Evolutionary conservation across 2,113 vertebrate genomes (phyloP).

Genomic region (Gobiocypris rarus): DNA sequence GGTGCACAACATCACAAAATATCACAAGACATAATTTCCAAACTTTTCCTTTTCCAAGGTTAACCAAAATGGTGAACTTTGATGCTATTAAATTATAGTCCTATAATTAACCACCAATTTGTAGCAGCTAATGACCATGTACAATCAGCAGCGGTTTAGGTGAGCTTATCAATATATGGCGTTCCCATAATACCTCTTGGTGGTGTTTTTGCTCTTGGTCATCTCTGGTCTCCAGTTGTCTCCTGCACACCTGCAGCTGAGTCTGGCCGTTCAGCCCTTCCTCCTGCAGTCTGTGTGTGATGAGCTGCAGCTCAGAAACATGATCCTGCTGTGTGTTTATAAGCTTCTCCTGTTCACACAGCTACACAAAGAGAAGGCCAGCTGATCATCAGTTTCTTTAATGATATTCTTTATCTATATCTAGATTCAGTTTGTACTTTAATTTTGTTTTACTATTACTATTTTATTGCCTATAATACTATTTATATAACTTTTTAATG

Average conservation of each 20-base stretch:
- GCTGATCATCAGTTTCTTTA: background rate
- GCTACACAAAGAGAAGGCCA: conserved; percentile 28
- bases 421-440: background rate
- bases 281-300: conserved; percentile 56
- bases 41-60: too few relatives aligned
- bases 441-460: too few relatives aligned
- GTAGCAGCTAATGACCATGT: background rate
- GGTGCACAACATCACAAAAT: too few relatives aligned
- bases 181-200: conserved; percentile 51
- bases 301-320: conserved; percentile 57
- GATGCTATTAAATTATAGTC: background rate
- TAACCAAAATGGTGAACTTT: too few relatives aligned
- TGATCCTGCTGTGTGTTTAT: conserved; percentile 43
- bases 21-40: too few relatives aligned
- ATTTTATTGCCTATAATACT: too few relatives aligned
- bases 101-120: background rate
- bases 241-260: conserved; percentile 49
- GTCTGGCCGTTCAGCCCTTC: conserved; percentile 41
- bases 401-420: background rate
- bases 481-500: too few relatives aligned
- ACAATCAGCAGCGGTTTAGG: background rate
- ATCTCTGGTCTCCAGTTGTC: conserved; percentile 44
- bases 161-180: background rate
- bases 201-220: conserved; percentile 43
- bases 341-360: conserved; percentile 50